Percentiles rank a stretch among this genome's conserved stretches.
phyloP scores from a whole-genome alignment of 2,113 vertebrate species.

The Perca fluviatilis region DNA sequence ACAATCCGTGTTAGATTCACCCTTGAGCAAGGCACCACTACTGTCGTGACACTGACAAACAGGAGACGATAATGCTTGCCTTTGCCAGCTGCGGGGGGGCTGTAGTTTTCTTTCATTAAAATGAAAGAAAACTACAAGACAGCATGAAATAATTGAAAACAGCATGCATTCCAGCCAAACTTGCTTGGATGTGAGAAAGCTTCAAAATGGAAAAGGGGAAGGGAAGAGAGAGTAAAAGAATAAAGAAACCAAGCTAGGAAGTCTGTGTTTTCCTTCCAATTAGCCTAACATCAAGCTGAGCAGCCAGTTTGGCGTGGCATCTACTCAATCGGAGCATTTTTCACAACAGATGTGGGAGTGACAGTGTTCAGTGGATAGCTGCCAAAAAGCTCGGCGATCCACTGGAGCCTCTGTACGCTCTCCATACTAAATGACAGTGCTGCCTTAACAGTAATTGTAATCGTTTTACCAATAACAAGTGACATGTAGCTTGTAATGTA shows the following conservation, averaged over 20 bases:
- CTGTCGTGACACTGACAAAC: not conserved
- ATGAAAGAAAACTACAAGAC: conserved; percentile 37
- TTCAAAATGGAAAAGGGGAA: conserved; percentile 15
- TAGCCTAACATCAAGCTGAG: conserved; percentile 40
- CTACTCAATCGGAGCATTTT: conserved; percentile 34
- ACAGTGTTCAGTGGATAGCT: conserved; percentile 27
- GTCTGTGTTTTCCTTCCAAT: conserved; percentile 41
- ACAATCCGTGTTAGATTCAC: conserved; percentile 15
- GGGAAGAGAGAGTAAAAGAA: conserved; percentile 16
- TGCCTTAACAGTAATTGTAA: not conserved
- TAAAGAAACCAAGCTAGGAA: conserved; percentile 9
- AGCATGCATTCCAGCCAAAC: conserved; percentile 45
- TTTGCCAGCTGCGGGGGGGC: conserved; percentile 16
- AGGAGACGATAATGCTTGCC: conserved; percentile 24
- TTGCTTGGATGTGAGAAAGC: conserved; percentile 27
- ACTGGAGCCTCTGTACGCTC: conserved; percentile 1
- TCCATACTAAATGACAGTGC: not conserved
- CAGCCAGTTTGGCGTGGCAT: conserved; percentile 7
- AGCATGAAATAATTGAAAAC: conserved; percentile 64
- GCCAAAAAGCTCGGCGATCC: conserved; percentile 31
- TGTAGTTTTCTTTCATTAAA: no score
- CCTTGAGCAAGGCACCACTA: conserved; percentile 36
- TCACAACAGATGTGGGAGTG: conserved; percentile 28
- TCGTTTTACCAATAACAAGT: not conserved
- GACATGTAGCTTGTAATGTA: no score